Evolutionary conservation across 1,140 invertebrate species (phyloP), one percentile per base, ranked within the genome.

Genomic region (Leptopilina clavipes): DNA sequence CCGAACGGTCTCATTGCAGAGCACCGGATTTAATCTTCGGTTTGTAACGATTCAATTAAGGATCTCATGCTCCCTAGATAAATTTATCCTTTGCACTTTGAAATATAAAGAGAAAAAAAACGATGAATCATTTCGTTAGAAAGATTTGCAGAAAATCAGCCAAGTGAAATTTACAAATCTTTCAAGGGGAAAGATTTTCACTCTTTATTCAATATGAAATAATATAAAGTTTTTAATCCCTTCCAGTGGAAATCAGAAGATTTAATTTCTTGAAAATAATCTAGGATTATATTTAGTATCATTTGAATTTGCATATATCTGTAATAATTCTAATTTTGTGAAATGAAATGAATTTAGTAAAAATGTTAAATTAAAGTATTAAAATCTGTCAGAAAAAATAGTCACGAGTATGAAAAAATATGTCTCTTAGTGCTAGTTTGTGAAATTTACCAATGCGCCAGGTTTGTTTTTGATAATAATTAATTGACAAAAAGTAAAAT

Each of bases 21-120:
- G 19, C 56, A 59, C 18, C 14, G 19, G 19, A 11, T 59, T 25
- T 59, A 59, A 59, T 59, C 56, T 59, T 59, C 56, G 25, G 59
- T 65, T 65, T 65, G 59, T 37, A 65, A 25, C 25, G 25, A 65
- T 65, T 65, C 59, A 65, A 65, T 65, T 65, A 65, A 65, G 59
- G 8, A 65, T 14, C 12, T 65, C 59, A 31, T 65, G 25, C 59
- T 65, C n/a, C 59, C 14, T n/a, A n/a, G 59, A 31, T 65, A 65
- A 31, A 31, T 31, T 65, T 22, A 31, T 65, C 59, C 25, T 31
- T 37, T 65, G 11, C 59, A 31, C 12, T 31, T 6, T 11, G 11
- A 65, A 65, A 37, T 31, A 11, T 31, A 7, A 31, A 40, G 37
- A 40, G 31, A 31, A 65, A 65, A 12, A 59, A 12, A 12, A 12